phyloP scores from a whole-genome alignment of 2,797 vertebrate genomes.

The Morelia viridis region DNA sequence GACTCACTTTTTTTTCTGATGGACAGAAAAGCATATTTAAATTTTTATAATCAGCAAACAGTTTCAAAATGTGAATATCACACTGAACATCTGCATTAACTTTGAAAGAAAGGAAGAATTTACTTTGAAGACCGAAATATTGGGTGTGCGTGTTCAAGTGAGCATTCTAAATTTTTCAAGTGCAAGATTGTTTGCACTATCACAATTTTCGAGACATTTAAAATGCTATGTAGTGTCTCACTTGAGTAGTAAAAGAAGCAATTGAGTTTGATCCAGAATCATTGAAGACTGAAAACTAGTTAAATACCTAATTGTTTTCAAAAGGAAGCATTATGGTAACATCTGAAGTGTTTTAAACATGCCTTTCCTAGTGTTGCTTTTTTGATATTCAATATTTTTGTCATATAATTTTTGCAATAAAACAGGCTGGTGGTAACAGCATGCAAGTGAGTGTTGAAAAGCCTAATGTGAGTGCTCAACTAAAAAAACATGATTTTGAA shows the following conservation, averaged over 20 bases:
- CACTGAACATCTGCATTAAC: not conserved
- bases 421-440: not conserved
- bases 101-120: not conserved
- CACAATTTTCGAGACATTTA: not conserved
- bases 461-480: not conserved
- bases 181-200: not conserved
- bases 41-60: not conserved
- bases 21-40: not conserved
- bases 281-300: not conserved
- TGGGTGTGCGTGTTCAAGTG: not conserved
- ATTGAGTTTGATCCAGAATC: no score
- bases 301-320: not conserved
- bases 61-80: no score
- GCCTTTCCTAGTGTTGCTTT: not conserved
- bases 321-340: not conserved
- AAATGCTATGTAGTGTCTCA: not conserved
- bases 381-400: no score
- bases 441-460: not conserved
- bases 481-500: not conserved
- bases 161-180: not conserved
- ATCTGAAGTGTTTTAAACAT: not conserved
- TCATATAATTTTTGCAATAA: no score
- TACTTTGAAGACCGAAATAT: not conserved
- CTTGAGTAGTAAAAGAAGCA: not conserved
- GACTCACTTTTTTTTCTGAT: not conserved